Base-by-base conservation (phyloP, 2,888 invertebrate genomes). In the Prionchulus punctatus region DNA sequence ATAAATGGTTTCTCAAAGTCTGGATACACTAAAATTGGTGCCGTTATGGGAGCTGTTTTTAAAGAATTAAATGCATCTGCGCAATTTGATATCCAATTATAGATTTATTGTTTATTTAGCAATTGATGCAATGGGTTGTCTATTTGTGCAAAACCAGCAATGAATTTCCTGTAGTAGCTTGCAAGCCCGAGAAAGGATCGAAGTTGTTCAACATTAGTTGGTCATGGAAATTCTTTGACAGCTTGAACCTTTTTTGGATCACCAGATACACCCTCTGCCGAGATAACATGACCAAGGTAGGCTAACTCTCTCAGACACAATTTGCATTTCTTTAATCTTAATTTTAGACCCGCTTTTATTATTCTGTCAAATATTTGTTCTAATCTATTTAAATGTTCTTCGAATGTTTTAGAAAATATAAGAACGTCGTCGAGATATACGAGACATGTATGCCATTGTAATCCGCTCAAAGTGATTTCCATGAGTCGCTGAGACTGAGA, bases 111-210 rank as follows among this genome's bases (percentile, higher is more conserved):
- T 53, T 62, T 63, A 31, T 60, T 59, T 1, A 60, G 61, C n/a
- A 65, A 59, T n/a, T 36, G 3, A 50, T 57, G 62, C 4, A 63
- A 48, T 1, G 63, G 64, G 15, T 52, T 30, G 2, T 55, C 62
- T 25, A 63, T 30, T 36, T 49, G 42, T 30, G 63, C 42, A 43
- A 55, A 62, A 26, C 62, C 52, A 21, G 48, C 48, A 7, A 62
- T 54, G 27, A 59, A 61, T 31, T 49, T 52, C 4, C 60, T 51
- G 30, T 58, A 62, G 49, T 62, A 62, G 1, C 45, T 30, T 3
- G 57, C 57, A 54, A 65, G 55, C 1, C 64, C 64, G 1, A 65
- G 50, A 27, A 64, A 61, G 2, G 58, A 28, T 27, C 55, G 51
- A 1, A 63, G 53, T 48, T 60, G 55, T n/a, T 57, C 59, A 1